Evolutionary conservation across 2,113 vertebrate genomes (phyloP).

Genomic region (Athene noctua): DNA sequence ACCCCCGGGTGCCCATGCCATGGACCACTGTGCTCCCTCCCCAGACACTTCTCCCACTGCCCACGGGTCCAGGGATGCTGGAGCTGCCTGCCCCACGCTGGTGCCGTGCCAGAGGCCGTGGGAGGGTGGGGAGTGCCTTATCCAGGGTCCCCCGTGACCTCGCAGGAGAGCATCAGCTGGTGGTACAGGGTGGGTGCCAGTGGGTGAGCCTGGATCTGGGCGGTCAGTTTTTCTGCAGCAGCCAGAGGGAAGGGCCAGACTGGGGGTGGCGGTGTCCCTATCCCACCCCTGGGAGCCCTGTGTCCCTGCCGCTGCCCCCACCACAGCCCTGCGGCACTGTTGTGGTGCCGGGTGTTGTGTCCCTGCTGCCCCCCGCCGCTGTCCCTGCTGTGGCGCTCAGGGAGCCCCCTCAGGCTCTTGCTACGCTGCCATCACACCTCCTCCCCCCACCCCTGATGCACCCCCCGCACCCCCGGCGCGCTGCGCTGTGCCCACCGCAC

Average conservation of each 20-base stretch:
- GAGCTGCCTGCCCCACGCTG: not conserved
- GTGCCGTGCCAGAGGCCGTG: not conserved
- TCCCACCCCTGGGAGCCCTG: not conserved
- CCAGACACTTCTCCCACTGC: not conserved
- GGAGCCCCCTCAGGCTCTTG: not conserved
- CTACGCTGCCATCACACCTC: not conserved
- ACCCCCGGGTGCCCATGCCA: rapidly evolving
- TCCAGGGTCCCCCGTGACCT: not conserved
- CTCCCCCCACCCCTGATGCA: not conserved
- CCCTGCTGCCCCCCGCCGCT: not conserved
- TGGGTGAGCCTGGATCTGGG: not conserved
- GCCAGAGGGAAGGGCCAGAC: not conserved
- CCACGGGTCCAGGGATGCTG: not conserved
- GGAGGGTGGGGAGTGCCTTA: not conserved
- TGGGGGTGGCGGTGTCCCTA: not conserved
- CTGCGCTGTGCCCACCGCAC: not conserved
- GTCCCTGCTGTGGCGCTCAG: too few relatives aligned
- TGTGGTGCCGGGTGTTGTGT: not conserved
- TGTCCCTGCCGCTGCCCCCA: not conserved
- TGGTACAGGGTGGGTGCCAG: not conserved
- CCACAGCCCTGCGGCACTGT: too few relatives aligned
- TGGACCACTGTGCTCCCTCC: not conserved
- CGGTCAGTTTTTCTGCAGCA: not conserved
- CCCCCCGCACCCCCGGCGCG: too few relatives aligned
- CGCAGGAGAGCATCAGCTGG: not conserved